Evolutionary conservation across 2,113 vertebrate species (phyloP).

Genomic region (Casuarius casuarius): DNA sequence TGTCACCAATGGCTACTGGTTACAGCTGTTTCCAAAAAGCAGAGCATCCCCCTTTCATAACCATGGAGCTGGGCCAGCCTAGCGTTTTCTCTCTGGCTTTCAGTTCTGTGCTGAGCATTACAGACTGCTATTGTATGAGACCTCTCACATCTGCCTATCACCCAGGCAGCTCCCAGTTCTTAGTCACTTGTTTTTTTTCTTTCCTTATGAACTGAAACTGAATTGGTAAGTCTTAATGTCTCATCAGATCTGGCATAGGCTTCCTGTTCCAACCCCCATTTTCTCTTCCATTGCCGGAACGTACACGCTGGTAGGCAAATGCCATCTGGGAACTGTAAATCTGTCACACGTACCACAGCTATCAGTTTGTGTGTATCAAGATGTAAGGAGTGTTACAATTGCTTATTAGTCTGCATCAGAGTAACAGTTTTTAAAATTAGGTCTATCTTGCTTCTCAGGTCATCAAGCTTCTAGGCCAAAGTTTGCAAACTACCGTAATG

Average conservation of each 20-base stretch:
- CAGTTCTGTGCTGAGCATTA: background rate
- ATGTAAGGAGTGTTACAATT: background rate
- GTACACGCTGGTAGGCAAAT: background rate
- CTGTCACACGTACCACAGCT: background rate
- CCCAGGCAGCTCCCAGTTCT: background rate
- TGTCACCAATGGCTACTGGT: background rate
- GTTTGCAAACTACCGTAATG: background rate
- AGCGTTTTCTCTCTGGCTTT: background rate
- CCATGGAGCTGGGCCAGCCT: background rate
- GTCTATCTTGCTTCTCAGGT: background rate
- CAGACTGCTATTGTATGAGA: background rate
- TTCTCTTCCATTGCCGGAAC: background rate
- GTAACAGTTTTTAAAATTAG: background rate
- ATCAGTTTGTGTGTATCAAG: background rate
- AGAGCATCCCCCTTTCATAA: background rate
- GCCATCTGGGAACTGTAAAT: background rate
- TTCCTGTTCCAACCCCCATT: background rate
- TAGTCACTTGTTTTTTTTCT: background rate
- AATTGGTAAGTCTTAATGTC: background rate
- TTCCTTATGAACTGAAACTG: background rate
- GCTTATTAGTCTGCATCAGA: background rate
- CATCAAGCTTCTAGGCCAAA: background rate
- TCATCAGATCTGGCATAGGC: background rate
- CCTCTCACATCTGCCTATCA: background rate
- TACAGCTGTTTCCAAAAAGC: background rate